These are phyloP conservation scores for Camponotus vicinus DNA, from an alignment of 1,140 invertebrate species.

Conservation along the genomic window DNA sequence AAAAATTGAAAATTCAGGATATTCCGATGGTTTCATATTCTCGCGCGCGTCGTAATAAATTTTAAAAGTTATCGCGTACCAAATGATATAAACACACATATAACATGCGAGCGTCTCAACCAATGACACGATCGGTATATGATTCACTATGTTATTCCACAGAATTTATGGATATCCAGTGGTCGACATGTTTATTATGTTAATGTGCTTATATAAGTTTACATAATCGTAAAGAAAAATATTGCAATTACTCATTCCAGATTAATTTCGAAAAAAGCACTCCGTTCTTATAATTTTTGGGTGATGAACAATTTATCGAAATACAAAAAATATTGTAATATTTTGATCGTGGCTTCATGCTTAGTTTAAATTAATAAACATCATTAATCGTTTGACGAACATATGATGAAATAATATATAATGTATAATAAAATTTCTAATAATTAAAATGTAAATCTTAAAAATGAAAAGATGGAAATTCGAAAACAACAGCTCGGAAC, in stretches of 20 bases:
- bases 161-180: not conserved
- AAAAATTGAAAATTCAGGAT: not conserved
- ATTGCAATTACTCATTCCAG: not conserved
- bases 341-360: not conserved
- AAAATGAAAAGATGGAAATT: not conserved
- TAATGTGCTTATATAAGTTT: slow-evolving; percentile 5
- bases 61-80: slow-evolving; percentile 21
- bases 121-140: not conserved
- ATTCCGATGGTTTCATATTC: slow-evolving; percentile 4
- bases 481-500: not conserved
- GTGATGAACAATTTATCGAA: not conserved
- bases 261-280: not conserved
- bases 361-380: not conserved
- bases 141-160: slow-evolving; percentile 6
- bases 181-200: not conserved
- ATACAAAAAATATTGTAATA: not conserved
- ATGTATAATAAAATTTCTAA: not conserved
- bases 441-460: not conserved
- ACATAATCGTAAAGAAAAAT: not conserved
- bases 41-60: not conserved
- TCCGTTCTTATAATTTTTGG: not conserved
- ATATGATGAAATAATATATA: not conserved
- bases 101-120: not conserved
- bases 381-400: not conserved
- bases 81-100: not conserved